Base-by-base conservation (phyloP, 1,140 invertebrate species). In the Hirudo medicinalis region DNA sequence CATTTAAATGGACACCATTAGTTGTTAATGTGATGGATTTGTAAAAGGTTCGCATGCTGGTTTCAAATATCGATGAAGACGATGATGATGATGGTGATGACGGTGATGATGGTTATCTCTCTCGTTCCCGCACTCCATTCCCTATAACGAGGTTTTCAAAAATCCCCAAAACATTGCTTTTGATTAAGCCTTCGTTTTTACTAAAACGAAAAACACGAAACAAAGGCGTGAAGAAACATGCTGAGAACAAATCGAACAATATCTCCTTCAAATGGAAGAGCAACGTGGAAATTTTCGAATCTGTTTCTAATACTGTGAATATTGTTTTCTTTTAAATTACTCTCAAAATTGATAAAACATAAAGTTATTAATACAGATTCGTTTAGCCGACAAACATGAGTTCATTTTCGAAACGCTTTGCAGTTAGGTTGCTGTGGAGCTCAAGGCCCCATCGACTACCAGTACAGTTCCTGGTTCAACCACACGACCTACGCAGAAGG, bases 91-190 rank as follows among this genome's bases (percentile, higher is more conserved):
- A 57, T 57, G 54, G 9, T 57, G 54, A 57, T 57, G 54, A 9
- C 9, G 25, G 9, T 57, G 2, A 25, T 57, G 54, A 57, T 57
- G 20, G 54, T 71, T 70, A 60, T 70, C 72, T 73, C 73, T 74
- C 67, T 70, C 67, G 73, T 67, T 74, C 72, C 27, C 36, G 70
- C 54, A 54, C 66, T 70, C 49, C 63, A 57, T 71, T 32, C 5
- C 25, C 54, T 57, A n/a, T 57, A 57, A n/a, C 54, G 15, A 49
- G 15, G 43, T 49, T 49, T 49, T 49, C 15, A 49, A 49, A 49
- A 49, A 15, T 49, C 43, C 13, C 11, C 32, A 49, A 22, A 17
- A 6, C 20, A 22, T 53, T 55, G 19, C 29, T 66, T 67, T 66
- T 49, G 17, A 22, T 67, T 68, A 29, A 22, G 9, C 19, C 19